Percentiles rank a stretch among this genome's conserved stretches.
Conservation (phyloP, 2,888 invertebrate genomes). For the Anagyrus pseudococci region DNA sequence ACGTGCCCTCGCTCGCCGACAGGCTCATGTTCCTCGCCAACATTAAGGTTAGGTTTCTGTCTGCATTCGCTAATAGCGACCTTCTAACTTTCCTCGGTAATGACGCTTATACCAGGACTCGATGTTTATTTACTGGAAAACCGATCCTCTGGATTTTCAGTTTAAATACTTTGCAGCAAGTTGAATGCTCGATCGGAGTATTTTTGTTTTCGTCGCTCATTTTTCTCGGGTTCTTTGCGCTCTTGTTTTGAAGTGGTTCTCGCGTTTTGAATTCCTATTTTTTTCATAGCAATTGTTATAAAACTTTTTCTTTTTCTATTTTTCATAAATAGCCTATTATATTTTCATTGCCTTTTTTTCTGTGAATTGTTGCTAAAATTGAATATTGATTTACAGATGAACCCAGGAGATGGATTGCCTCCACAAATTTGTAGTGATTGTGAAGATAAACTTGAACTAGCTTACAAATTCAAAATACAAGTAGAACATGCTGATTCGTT, state of each 20-base stretch:
- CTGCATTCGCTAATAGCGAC: not conserved
- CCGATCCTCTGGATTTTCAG: not conserved
- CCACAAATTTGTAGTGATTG: slow-evolving; percentile 55
- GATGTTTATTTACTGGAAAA: not conserved
- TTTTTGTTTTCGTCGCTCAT: not conserved
- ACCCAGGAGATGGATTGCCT: slow-evolving; percentile 56
- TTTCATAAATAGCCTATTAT: not conserved
- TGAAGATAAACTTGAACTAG: slow-evolving; percentile 54
- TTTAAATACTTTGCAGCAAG: not conserved
- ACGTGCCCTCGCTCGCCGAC: slow-evolving; percentile 49
- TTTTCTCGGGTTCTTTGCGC: not conserved
- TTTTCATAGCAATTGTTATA: not conserved
- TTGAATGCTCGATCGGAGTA: not conserved
- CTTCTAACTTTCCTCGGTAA: not conserved
- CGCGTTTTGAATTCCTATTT: not conserved
- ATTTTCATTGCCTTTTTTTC: not conserved
- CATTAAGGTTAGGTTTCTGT: slow-evolving; percentile 56
- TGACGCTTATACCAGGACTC: not conserved
- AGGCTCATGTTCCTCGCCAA: slow-evolving; percentile 58
- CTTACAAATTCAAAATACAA: slow-evolving; percentile 58
- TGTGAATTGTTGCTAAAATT: not conserved
- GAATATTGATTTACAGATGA: slow-evolving; percentile 42
- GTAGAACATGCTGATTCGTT: slow-evolving; percentile 57
- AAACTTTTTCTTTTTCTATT: not conserved
- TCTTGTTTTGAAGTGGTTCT: not conserved